These are phyloP conservation scores for Drosophila parthenogenetica DNA, from an alignment of 2,888 invertebrate genomes.

Conservation along the genomic window DNA sequence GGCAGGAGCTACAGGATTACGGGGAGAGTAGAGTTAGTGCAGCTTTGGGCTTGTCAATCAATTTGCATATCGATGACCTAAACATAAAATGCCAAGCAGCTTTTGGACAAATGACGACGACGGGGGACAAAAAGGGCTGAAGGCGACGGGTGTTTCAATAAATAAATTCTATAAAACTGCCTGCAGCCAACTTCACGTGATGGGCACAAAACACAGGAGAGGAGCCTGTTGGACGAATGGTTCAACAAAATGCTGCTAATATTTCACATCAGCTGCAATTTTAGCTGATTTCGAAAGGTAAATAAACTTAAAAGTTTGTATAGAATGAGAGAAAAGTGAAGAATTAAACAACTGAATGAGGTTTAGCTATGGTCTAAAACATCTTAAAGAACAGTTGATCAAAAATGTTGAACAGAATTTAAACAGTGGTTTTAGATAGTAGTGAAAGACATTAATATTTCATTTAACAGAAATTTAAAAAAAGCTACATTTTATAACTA, in stretches of 20 bases:
- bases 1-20: too few species aligned
- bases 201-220: not conserved
- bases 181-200: conserved; percentile 45
- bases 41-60: conserved; percentile 66
- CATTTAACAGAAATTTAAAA: too few species aligned
- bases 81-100: conserved; percentile 48
- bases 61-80: conserved; percentile 74
- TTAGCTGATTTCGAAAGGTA: too few species aligned
- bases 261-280: not conserved
- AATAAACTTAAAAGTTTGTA: too few species aligned
- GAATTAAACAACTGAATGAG: too few species aligned
- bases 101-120: not conserved
- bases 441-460: too few species aligned
- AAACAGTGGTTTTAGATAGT: too few species aligned
- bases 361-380: too few species aligned
- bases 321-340: too few species aligned
- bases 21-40: not conserved
- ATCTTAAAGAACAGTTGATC: too few species aligned
- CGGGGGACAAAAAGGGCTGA: not conserved
- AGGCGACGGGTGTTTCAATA: conserved; percentile 56
- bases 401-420: too few species aligned
- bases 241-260: not conserved
- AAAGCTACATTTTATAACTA: too few species aligned
- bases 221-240: not conserved
- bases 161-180: conserved; percentile 69